Conservation (phyloP, 2,888 invertebrate genomes). For the Octonoba sinensis region DNA sequence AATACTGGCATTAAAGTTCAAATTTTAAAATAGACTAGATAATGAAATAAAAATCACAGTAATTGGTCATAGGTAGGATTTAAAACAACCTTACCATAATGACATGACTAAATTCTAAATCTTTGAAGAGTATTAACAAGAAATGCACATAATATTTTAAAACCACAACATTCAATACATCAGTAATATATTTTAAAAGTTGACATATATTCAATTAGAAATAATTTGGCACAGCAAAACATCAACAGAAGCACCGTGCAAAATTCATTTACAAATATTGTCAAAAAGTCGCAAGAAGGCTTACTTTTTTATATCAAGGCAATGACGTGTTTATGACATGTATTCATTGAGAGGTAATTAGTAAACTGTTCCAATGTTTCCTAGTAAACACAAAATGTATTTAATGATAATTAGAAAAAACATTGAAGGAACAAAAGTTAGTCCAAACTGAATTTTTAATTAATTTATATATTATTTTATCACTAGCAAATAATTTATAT, state of each 20-base stretch:
- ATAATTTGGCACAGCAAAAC: constrained; percentile 26
- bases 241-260: constrained; percentile 21
- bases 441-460: too few relatives aligned
- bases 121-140: too few relatives aligned
- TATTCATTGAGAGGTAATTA: constrained; percentile 14
- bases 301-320: constrained; percentile 39
- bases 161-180: constrained; percentile 13
- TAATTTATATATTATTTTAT: too few relatives aligned
- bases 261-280: constrained; percentile 9
- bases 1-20: constrained; percentile 1
- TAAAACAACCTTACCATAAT: too few relatives aligned
- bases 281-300: constrained; percentile 29
- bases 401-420: neutral
- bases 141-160: too few relatives aligned
- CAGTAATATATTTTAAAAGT: constrained; percentile 8
- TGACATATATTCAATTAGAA: neutral
- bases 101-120: too few relatives aligned
- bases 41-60: constrained; percentile 9
- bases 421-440: neutral
- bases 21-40: neutral
- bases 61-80: constrained; percentile 10
- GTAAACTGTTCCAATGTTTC: neutral
- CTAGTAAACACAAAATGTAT: neutral
- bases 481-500: too few relatives aligned
- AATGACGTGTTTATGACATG: constrained; percentile 42